Conservation (phyloP, 64 coral and sea anemone species). For the Orbicella faveolata region DNA sequence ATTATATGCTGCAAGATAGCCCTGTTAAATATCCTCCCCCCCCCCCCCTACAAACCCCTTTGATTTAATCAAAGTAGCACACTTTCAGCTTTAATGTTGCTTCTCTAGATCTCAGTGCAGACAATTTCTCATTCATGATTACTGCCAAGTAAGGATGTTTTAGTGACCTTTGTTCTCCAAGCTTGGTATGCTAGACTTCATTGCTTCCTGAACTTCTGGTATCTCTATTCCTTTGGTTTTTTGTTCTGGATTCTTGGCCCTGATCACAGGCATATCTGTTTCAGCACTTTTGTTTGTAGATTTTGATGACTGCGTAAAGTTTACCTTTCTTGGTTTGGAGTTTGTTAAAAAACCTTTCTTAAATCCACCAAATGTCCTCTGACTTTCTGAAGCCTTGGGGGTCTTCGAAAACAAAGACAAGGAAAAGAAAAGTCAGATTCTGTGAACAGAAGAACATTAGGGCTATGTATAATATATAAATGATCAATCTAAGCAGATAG, state of each 20-base stretch:
- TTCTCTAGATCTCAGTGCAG: too few species aligned
- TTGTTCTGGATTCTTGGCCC: slow-evolving; percentile 22
- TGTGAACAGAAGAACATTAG: too few species aligned
- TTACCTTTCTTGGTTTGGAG: slow-evolving; percentile 29
- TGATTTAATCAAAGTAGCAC: too few species aligned
- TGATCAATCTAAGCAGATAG: too few species aligned
- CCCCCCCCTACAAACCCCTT: too few species aligned
- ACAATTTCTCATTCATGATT: too few species aligned
- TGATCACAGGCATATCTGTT: slow-evolving; percentile 50
- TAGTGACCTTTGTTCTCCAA: slow-evolving; percentile 57
- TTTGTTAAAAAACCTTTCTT: slow-evolving; percentile 77
- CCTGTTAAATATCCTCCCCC: too few species aligned
- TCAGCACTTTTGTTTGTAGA: background rate
- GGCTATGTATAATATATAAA: too few species aligned
- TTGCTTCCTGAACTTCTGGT: slow-evolving; percentile 75
- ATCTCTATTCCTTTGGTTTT: slow-evolving; percentile 52
- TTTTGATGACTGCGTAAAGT: background rate
- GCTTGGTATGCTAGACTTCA: slow-evolving; percentile 66
- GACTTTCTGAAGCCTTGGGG: slow-evolving; percentile 4
- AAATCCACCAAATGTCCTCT: slow-evolving; percentile 71
- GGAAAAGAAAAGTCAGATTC: background rate
- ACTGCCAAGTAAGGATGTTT: too few species aligned
- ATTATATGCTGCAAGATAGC: too few species aligned
- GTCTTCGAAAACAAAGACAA: background rate
- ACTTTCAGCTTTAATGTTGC: too few species aligned